Base-by-base conservation (phyloP, 2,888 invertebrate species). In the Cephus pygmeus region DNA sequence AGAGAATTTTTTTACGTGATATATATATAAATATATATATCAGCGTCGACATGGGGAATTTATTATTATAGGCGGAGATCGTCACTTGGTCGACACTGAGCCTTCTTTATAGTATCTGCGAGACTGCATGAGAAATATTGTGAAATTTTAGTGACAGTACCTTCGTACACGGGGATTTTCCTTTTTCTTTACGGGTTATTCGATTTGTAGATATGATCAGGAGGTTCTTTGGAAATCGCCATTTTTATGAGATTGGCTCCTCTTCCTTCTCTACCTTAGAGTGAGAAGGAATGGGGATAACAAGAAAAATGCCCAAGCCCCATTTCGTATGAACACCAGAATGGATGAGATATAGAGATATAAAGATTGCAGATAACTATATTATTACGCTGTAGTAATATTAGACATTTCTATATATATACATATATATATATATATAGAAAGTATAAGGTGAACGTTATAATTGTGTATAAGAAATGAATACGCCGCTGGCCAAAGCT, bases 401-500 rank as follows among this genome's bases (percentile, higher is more conserved):
- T 69, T 75, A 69, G 78, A 77, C 80, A 80, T 79, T 79, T 78
- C 77, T 77, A 79, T 69, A 77, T 73, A 75, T 76, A 76, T 76
- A 80, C 31, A 78, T 34, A 75, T 75, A 77, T 76, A 75, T 75
- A 77, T 76, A 73, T 73, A 77, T 75, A 76, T 75, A 56, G 76
- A 74, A 34, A 74, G 79, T 81, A 79, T 78, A 81, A 79, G 75
- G 80, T 81, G 79, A 78, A 79, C 82, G 81, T 83, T 81, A 83
- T 79, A 81, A 83, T 80, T 83, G 83, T 82, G 80, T 78, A 82
- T 76, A 80, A 82, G 80, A 81, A 69, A 76, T 75, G 79, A 78
- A 75, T 69, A 76, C 68, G 78, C 73, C 31, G 71, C 76, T 77
- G 77, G 79, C 73, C 34, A 73, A 80, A 78, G 40, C 69, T 34